Base-by-base conservation (phyloP, 2,113 vertebrate species). In the Forbesichthys papilliferus region DNA sequence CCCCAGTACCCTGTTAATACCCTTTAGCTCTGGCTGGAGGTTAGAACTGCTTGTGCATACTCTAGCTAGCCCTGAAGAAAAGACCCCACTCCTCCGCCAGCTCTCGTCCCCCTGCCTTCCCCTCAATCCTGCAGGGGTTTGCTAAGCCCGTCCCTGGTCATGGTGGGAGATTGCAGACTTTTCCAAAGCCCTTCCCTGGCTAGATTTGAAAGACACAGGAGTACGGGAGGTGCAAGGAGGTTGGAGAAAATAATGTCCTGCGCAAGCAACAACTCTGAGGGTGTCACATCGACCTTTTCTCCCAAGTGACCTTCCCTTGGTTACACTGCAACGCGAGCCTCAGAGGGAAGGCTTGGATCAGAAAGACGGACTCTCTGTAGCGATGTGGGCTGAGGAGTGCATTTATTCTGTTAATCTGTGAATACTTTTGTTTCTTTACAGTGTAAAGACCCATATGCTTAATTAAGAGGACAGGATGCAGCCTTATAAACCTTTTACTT, bases 161-260 rank as follows among this genome's bases (percentile, higher is more conserved):
- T 75, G 84, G 84, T 71, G 73, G 74, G 76, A 88, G 86, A 87
- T 86, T 88, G 85, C 74, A 73, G 85, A 66, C 70, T 79, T 80
- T 86, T 79, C 87, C 74, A 73, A 89, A 89, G 78, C 79, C 80
- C 77, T 75, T 81, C 68, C 64, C 82, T 90, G 88, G 86, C 79
- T 61, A 73, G 74, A 90, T 88, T 91, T 92, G 88, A 91, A 91
- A 92, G 91, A 84, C 80, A 46, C 75, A 77, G 79, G 74, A 68
- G 82, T 81, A 78, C 67, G 1, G 18, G 79, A 65, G 77, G 83
- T 66, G 82, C 62, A 68, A 77, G 77, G 64, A 83, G 81, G 69
- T 71, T 77, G 79, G 74, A 71, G 74, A 75, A 83, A 84, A 78
- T 71, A 73, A 82, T 86, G 84, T 86, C 68, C 57, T 69, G 75